Conservation (phyloP, 2,113 vertebrate species). For the Probosciger aterrimus region DNA sequence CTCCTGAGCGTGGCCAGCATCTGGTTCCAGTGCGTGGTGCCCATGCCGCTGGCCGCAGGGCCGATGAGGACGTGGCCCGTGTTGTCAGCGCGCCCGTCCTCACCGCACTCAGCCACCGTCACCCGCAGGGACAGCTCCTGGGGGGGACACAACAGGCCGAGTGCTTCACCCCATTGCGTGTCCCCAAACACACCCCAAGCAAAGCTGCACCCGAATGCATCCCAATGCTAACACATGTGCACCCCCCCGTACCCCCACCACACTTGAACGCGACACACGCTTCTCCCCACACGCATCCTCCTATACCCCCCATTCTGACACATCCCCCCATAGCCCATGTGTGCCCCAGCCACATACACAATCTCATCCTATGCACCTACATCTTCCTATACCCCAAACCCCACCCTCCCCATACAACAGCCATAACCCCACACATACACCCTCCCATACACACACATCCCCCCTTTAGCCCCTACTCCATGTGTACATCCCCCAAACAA, state of each 20-base stretch:
- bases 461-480: not conserved
- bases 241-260: accelerated
- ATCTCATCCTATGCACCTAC: too few relatives aligned
- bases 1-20: conserved; percentile 95
- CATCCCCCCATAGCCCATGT: not conserved
- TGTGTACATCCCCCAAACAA: not conserved
- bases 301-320: too few relatives aligned
- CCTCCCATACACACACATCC: too few relatives aligned
- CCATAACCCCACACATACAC: too few relatives aligned
- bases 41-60: conserved; percentile 89
- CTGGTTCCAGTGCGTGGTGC: conserved; percentile 98
- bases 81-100: conserved; percentile 88
- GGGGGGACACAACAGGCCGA: not conserved
- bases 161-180: not conserved
- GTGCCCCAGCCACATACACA: accelerated
- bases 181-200: too few relatives aligned
- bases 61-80: conserved; percentile 96
- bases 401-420: not conserved
- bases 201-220: accelerated
- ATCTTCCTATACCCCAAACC: not conserved
- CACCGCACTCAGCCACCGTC: conserved; percentile 89
- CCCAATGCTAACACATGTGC: accelerated
- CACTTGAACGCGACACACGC: accelerated
- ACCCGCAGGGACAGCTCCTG: conserved; percentile 95
- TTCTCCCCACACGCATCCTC: not conserved